Percentiles rank a stretch among this genome's conserved stretches.
phyloP scores from a whole-genome alignment of 2,113 vertebrate species.

The Paramormyrops kingsleyae region DNA sequence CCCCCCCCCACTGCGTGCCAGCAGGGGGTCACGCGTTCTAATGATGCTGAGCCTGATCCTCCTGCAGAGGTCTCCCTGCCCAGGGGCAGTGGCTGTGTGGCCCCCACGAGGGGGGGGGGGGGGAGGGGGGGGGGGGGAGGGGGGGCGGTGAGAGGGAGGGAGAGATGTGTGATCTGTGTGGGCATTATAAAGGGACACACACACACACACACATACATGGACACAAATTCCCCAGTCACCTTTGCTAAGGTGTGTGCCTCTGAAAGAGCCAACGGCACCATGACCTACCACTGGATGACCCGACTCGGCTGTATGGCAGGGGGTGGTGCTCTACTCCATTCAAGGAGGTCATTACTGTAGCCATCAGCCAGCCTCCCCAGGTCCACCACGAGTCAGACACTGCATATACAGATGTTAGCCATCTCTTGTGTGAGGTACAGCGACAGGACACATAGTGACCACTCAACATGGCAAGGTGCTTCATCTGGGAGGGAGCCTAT shows the following conservation, averaged over 20 bases:
- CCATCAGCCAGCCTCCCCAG: constrained; percentile 39
- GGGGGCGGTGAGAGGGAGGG: background rate
- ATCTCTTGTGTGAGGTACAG: background rate
- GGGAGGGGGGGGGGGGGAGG: background rate
- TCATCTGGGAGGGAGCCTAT: background rate
- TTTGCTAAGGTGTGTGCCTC: constrained; percentile 22
- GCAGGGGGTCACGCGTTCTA: constrained; percentile 3
- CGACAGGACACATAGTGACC: background rate
- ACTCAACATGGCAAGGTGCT: background rate
- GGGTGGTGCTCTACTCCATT: constrained; percentile 23
- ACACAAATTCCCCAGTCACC: background rate
- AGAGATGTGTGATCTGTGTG: background rate
- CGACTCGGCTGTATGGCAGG: constrained; percentile 46
- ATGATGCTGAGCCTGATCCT: background rate
- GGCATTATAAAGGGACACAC: background rate
- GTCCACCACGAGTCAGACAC: constrained; percentile 17
- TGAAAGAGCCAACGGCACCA: background rate
- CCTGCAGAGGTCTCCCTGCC: constrained; percentile 29
- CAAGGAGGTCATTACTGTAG: constrained; percentile 43
- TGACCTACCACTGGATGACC: constrained; percentile 42
- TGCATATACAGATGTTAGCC: background rate
- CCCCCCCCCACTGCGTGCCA: constrained; percentile 14
- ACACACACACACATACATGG: background rate
- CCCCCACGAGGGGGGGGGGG: too few species aligned
- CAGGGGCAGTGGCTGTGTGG: constrained; percentile 25